phyloP scores from a whole-genome alignment of 2,797 vertebrate species.

The Schizothorax lantsangensis region DNA sequence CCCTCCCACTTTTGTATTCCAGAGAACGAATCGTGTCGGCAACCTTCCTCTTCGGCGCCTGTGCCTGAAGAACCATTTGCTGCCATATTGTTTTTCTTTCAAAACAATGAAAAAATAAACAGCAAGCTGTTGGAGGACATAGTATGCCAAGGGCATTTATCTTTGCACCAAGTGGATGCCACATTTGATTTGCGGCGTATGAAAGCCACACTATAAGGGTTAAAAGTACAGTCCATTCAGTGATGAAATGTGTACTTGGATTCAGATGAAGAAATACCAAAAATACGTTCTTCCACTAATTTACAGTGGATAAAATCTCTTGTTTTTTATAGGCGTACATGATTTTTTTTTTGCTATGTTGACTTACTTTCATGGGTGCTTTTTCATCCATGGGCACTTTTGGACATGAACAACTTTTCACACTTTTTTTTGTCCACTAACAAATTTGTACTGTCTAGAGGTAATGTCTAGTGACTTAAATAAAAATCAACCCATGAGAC shows the following conservation, averaged over 20 bases:
- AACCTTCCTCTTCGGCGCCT: slow-evolving; percentile 16
- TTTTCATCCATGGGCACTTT: not conserved
- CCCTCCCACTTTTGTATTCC: slow-evolving; percentile 4
- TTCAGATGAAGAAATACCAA: not conserved
- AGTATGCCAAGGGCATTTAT: not conserved
- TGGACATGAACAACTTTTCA: not conserved
- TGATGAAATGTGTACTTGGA: not conserved
- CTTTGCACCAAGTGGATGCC: not conserved
- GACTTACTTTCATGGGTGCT: not conserved
- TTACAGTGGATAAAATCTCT: not conserved
- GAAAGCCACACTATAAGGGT: not conserved
- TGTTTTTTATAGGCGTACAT: too few species aligned
- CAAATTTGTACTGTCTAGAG: not conserved
- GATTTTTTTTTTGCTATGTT: not conserved
- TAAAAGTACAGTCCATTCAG: not conserved
- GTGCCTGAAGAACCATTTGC: not conserved
- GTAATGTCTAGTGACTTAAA: not conserved
- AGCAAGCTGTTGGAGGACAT: not conserved
- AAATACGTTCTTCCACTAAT: not conserved
- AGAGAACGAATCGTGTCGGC: slow-evolving; percentile 28
- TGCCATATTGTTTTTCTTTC: slow-evolving; percentile 21
- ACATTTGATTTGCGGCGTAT: not conserved
- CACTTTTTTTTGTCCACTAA: not conserved
- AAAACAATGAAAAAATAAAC: slow-evolving; percentile 19
- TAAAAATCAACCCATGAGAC: too few species aligned